These are phyloP conservation scores for Odontamblyopus lacepedii DNA, from an alignment of 2,797 vertebrate genomes.

Conservation along the genomic window DNA sequence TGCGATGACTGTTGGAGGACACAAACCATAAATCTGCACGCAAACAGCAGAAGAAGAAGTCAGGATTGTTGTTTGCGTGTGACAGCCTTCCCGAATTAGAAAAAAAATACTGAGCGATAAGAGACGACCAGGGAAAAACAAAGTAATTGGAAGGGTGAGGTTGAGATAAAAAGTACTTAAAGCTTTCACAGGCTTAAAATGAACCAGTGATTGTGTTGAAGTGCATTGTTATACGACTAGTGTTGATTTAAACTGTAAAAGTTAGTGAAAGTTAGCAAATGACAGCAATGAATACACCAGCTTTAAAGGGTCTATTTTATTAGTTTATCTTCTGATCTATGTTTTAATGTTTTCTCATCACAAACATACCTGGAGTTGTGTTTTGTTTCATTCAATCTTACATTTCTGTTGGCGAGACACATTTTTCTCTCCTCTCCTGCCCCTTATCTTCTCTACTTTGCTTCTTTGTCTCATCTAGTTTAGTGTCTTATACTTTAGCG, in stretches of 20 bases:
- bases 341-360: no score
- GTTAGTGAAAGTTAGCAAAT: background rate
- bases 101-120: slow-evolving; percentile 8
- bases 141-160: slow-evolving; percentile 7
- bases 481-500: no score
- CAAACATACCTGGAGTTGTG: no score
- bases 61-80: background rate
- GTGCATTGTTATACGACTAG: slow-evolving; percentile 6
- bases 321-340: no score
- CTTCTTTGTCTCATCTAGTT: no score
- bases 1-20: slow-evolving; percentile 15
- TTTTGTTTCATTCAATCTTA: no score
- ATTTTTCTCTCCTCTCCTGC: no score
- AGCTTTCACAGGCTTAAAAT: slow-evolving; percentile 22
- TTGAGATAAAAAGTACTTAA: slow-evolving; percentile 5
- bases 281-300: background rate
- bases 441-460: no score
- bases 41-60: background rate
- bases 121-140: background rate
- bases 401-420: no score
- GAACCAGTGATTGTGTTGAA: slow-evolving; percentile 28
- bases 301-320: background rate
- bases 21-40: slow-evolving; percentile 17
- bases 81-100: slow-evolving; percentile 4
- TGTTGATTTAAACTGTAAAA: background rate